phyloP scores from a whole-genome alignment of 2,888 invertebrate species.

The Griposia aprilina region DNA sequence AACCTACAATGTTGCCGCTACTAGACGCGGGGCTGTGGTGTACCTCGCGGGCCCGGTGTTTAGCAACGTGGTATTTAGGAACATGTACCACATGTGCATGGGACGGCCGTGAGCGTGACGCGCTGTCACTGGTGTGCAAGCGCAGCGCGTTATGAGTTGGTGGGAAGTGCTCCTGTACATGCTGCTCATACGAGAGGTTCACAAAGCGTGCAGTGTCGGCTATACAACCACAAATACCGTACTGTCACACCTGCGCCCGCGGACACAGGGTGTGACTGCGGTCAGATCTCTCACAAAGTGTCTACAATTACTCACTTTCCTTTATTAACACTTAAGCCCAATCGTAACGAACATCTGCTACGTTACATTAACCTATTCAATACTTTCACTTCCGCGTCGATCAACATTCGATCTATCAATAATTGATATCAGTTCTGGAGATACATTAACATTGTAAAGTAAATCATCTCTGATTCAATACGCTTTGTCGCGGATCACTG shows the following conservation, averaged over 20 bases:
- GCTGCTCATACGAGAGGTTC: too few relatives aligned
- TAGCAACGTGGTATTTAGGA: too few relatives aligned
- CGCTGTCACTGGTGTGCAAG: neutral
- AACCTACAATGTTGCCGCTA: too few relatives aligned
- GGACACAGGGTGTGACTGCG: neutral
- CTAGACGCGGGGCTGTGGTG: too few relatives aligned
- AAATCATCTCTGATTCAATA: neutral
- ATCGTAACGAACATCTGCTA: conserved; percentile 38
- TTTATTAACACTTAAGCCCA: conserved; percentile 1
- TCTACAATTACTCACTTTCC: conserved; percentile 27
- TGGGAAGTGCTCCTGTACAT: neutral
- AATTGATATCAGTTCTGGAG: conserved; percentile 1
- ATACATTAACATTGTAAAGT: conserved; percentile 3
- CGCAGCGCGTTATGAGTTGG: neutral
- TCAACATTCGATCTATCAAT: conserved; percentile 17
- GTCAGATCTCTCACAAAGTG: conserved; percentile 8
- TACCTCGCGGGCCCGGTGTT: too few relatives aligned
- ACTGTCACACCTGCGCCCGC: neutral
- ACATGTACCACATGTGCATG: neutral
- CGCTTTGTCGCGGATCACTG: conserved; percentile 2
- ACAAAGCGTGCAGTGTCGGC: too few relatives aligned
- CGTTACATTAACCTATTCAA: conserved; percentile 5
- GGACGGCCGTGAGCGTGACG: neutral
- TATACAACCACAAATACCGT: too few relatives aligned
- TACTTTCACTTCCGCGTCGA: conserved; percentile 45